Percentiles rank a stretch among this genome's conserved stretches.
Evolutionary conservation across 2,113 vertebrate species (phyloP).

Genomic region (Struthidea cinerea): DNA sequence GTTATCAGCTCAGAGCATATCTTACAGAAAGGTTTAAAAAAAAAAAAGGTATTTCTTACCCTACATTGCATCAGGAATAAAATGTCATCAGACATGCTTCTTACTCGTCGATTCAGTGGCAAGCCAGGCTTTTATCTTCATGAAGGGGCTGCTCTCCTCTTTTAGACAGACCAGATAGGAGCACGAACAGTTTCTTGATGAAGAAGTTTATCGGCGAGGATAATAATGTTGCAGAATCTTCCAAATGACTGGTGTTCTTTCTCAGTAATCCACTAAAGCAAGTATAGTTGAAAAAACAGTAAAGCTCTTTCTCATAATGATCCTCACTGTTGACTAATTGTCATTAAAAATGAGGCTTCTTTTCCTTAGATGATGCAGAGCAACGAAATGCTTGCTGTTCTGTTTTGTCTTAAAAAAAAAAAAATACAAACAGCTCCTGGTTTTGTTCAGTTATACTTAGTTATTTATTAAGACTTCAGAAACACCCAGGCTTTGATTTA

Average conservation of each 20-base stretch:
- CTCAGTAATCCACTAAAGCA: constrained; percentile 59
- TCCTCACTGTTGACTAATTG: constrained; percentile 50
- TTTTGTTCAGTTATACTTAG: constrained; percentile 18
- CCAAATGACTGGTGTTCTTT: constrained; percentile 15
- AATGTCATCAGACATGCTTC: constrained; percentile 80
- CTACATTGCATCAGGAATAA: constrained; percentile 77
- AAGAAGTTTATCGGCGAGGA: constrained; percentile 23
- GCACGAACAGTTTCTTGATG: constrained; percentile 23
- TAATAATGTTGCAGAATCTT: constrained; percentile 33
- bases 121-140: constrained; percentile 63
- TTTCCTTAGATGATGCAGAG: constrained; percentile 48
- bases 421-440: neutral
- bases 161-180: constrained; percentile 38
- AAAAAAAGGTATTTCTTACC: constrained; percentile 71
- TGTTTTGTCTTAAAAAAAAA: neutral
- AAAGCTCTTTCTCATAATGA: constrained; percentile 36
- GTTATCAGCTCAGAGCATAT: neutral
- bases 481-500: constrained; percentile 19
- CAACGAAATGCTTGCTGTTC: constrained; percentile 23
- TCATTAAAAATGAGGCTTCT: constrained; percentile 36
- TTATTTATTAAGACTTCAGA: constrained; percentile 42
- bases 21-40: neutral
- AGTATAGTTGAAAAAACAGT: constrained; percentile 17
- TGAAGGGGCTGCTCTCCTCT: constrained; percentile 58
- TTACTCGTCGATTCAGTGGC: constrained; percentile 67